Percentiles rank a stretch among this genome's conserved stretches.
Evolutionary conservation across 1,140 invertebrate species (phyloP).

Genomic region (Hesperophylax magnus): DNA sequence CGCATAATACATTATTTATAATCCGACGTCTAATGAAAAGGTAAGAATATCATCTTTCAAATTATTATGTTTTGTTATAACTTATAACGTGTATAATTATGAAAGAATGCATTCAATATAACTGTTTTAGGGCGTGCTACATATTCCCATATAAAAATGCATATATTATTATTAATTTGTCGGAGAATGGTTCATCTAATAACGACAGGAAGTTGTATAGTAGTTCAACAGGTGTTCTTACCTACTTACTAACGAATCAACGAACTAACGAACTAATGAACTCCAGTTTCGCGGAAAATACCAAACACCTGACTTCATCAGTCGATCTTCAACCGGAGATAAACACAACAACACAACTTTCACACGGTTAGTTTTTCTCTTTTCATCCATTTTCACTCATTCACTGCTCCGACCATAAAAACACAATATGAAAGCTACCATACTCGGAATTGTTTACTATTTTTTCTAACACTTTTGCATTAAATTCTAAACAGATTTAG

Average conservation of each 20-base stretch:
- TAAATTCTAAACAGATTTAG: too few species aligned
- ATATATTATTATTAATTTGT: too few species aligned
- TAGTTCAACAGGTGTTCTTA: conserved; percentile 36
- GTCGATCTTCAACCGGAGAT: too few species aligned
- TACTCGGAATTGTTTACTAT: conserved; percentile 37
- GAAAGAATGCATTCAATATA: too few species aligned
- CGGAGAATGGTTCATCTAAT: too few species aligned
- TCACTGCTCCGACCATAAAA: conserved; percentile 20
- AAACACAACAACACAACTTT: background rate
- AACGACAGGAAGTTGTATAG: background rate
- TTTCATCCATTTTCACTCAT: background rate
- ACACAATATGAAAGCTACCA: conserved; percentile 31
- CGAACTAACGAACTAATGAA: too few species aligned
- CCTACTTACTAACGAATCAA: background rate
- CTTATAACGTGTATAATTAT: too few species aligned
- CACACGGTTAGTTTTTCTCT: background rate
- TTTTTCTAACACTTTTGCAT: background rate
- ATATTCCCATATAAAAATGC: conserved; percentile 16
- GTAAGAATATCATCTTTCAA: too few species aligned
- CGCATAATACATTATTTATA: too few species aligned
- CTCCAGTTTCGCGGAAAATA: conserved; percentile 18
- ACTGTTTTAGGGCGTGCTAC: conserved; percentile 11
- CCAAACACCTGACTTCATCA: too few species aligned
- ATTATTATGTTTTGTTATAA: too few species aligned
- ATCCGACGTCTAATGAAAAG: too few species aligned